Evolutionary conservation across 2,888 invertebrate species (phyloP), one percentile per base, ranked within the genome.

Genomic region (Ormia ochracea): DNA sequence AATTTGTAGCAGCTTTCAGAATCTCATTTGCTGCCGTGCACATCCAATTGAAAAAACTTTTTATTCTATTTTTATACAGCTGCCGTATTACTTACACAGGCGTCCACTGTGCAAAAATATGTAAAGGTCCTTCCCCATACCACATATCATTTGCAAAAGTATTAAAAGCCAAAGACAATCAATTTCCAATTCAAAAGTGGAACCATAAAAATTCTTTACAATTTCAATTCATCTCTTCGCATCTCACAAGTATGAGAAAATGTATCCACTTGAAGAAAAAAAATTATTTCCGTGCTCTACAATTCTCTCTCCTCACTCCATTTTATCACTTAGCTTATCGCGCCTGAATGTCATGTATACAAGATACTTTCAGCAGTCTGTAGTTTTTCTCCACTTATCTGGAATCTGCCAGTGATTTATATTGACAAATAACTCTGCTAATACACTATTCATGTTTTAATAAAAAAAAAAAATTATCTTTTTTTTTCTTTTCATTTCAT

Each of bases 391-490:
- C 12, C 26, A 48, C 48, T 73, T 66, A 66, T 73, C 61, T 78
- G 3, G 28, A 54, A 69, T 75, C 61, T 76, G 54, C 69, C 56
- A 76, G 61, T 69, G 68, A 76, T 76, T 76, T 76, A 76, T 76
- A 76, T 54, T 69, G 63, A 69, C 76, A 72, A 77, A 72, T 50
- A 65, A 72, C 63, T 19, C 50, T 58, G 65, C 65, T 77, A 58
- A 69, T 69, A 38, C 59, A 21, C 23, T 17, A 58, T 66, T 58
- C n/a, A 59, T 59, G n/a, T 56, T 61, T 28, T 26, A 23, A 38
- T 36, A n/a, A n/a, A n/a, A n/a, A n/a, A n/a, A n/a, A n/a, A n/a
- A n/a, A n/a, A 72, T 59, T 3, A 0, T 54, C 10, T 36, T 50
- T 68, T 36, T 28, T 61, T 28, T 68, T 54, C 4, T 26, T 87